Evolutionary conservation across 2,888 invertebrate species (phyloP).

Genomic region (Nineta flava): DNA sequence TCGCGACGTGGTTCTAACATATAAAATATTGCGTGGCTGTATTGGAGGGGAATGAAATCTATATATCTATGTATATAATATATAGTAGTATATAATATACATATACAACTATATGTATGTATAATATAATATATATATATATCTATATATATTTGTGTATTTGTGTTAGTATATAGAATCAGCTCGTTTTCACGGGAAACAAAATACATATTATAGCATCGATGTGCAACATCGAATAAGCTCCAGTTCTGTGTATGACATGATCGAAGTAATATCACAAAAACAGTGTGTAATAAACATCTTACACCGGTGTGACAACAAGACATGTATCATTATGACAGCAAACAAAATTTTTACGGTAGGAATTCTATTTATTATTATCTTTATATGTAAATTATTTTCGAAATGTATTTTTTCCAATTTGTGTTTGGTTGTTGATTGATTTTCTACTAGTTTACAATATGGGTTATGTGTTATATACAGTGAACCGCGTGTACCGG

Average conservation of each 20-base stretch:
- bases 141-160: not conserved
- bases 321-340: conserved; percentile 6
- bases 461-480: too few relatives aligned
- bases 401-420: too few relatives aligned
- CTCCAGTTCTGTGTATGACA: conserved; percentile 3
- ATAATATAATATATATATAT: not conserved
- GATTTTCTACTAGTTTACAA: too few relatives aligned
- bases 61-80: not conserved
- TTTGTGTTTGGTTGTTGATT: too few relatives aligned
- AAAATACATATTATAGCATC: not conserved
- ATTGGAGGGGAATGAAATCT: not conserved
- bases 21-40: too few relatives aligned
- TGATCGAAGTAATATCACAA: not conserved
- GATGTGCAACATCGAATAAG: not conserved
- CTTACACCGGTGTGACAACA: not conserved
- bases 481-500: too few relatives aligned
- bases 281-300: not conserved
- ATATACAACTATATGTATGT: not conserved
- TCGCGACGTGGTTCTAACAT: too few relatives aligned
- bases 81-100: not conserved
- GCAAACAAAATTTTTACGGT: not conserved
- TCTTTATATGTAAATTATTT: not conserved
- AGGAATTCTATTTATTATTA: not conserved
- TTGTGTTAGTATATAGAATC: not conserved
- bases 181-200: not conserved